These are phyloP conservation scores for Coracopsis vasa DNA, from an alignment of 2,113 vertebrate genomes.

Conservation along the genomic window DNA sequence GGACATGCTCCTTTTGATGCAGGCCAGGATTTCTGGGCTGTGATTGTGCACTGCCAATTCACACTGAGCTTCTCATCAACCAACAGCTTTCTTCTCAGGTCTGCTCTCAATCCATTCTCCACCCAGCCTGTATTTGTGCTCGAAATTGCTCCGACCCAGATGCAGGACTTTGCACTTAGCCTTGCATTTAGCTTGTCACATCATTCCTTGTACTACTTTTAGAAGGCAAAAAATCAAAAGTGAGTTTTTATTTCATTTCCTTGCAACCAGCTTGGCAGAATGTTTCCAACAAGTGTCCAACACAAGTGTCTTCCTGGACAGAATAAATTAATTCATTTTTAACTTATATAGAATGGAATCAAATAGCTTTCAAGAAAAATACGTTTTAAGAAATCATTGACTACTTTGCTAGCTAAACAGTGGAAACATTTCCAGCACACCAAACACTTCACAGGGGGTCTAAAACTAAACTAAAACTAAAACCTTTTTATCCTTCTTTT, in stretches of 20 bases:
- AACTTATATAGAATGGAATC: not conserved
- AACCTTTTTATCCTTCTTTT: not conserved
- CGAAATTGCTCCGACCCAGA: not conserved
- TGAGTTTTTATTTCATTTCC: not conserved
- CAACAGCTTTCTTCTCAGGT: not conserved
- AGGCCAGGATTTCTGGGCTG: not conserved
- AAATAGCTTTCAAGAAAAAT: not conserved
- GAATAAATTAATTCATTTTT: not conserved
- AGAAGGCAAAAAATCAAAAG: not conserved
- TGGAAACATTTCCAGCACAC: not conserved
- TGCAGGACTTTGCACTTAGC: no score
- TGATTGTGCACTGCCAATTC: not conserved
- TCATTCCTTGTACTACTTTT: not conserved
- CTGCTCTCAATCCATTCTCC: not conserved
- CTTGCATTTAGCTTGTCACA: not conserved
- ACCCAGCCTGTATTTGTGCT: not conserved
- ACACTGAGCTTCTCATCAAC: not conserved
- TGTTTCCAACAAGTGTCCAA: not conserved
- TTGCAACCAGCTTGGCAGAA: not conserved
- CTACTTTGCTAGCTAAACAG: rapidly evolving
- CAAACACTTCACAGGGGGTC: not conserved
- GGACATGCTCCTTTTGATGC: not conserved
- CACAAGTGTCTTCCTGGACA: not conserved
- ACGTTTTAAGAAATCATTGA: not conserved
- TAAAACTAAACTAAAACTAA: not conserved